A percentile compares a stretch with the other conserved stretches of the same genome.
Evolutionary conservation across 2,888 invertebrate genomes (phyloP).

Genomic region (Cheilosia urbana): DNA sequence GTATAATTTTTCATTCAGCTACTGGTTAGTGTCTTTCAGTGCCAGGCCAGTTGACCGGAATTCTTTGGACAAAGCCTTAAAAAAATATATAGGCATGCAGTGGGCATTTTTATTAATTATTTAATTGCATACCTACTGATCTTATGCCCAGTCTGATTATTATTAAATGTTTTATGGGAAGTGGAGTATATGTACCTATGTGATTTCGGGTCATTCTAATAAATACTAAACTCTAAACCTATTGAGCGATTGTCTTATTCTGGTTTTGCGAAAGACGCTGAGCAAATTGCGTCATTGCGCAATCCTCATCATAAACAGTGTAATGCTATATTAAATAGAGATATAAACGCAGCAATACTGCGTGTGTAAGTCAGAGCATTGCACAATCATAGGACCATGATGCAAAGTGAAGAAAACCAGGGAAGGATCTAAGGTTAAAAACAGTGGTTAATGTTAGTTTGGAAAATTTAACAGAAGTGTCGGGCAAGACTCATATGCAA

Average conservation of each 20-base stretch:
- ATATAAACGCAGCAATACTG: conserved; percentile 4
- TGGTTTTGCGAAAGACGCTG: neutral
- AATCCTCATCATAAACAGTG: conserved; percentile 16
- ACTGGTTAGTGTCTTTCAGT: conserved; percentile 28
- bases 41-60: neutral
- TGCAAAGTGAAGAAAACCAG: conserved; percentile 5
- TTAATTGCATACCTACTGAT: conserved; percentile 30
- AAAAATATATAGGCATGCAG: no score
- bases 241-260: conserved; percentile 6
- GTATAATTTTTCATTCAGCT: conserved; percentile 55
- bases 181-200: neutral
- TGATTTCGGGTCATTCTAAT: neutral
- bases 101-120: conserved; percentile 26
- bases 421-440: neutral
- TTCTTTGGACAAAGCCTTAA: neutral
- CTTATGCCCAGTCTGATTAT: conserved; percentile 13
- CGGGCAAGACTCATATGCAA: no score
- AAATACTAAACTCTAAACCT: neutral
- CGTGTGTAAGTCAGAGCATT: neutral
- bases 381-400: neutral
- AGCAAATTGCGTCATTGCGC: conserved; percentile 1
- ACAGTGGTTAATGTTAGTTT: no score
- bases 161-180: conserved; percentile 14
- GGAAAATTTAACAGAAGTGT: no score
- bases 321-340: neutral